Percentiles rank a stretch among this genome's conserved stretches.
These are phyloP conservation scores for Mugil cephalus DNA, from an alignment of 2,113 vertebrate genomes.

Conservation along the genomic window DNA sequence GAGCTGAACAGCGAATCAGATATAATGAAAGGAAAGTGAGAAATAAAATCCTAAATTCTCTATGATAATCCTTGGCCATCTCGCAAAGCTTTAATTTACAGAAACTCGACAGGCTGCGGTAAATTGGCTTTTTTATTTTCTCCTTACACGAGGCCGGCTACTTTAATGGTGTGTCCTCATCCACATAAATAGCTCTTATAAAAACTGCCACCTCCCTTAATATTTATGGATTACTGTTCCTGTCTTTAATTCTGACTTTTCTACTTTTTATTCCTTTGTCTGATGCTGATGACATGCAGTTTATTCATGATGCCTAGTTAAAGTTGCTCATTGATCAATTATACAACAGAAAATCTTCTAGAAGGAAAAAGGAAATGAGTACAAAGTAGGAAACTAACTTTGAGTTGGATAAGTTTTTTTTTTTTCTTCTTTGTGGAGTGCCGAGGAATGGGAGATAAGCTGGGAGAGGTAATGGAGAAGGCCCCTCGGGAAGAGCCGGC, in stretches of 20 bases:
- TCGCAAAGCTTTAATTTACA: conserved; percentile 39
- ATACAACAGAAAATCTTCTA: conserved; percentile 54
- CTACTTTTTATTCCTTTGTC: conserved; percentile 26
- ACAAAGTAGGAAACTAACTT: conserved; percentile 45
- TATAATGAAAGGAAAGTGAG: conserved; percentile 43
- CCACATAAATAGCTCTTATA: not conserved
- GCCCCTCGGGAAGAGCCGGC: conserved; percentile 53
- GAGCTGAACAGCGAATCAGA: conserved; percentile 32
- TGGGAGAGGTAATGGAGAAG: conserved; percentile 71
- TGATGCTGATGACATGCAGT: conserved; percentile 40
- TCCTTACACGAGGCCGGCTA: not conserved
- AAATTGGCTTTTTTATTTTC: conserved; percentile 24
- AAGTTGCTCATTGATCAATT: conserved; percentile 66
- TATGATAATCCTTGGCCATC: conserved; percentile 23
- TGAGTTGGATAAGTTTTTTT: conserved; percentile 36
- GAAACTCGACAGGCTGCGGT: conserved; percentile 12
- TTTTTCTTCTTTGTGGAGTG: conserved; percentile 35
- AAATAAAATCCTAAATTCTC: conserved; percentile 32
- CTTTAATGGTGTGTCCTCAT: not conserved
- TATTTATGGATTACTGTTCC: not conserved
- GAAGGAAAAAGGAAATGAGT: conserved; percentile 33
- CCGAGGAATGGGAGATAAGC: conserved; percentile 67
- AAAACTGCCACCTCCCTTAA: not conserved
- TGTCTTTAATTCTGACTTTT: not conserved
- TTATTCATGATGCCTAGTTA: conserved; percentile 51